phyloP scores from a whole-genome alignment of 2,888 invertebrate genomes.

The Elmis aenea region DNA sequence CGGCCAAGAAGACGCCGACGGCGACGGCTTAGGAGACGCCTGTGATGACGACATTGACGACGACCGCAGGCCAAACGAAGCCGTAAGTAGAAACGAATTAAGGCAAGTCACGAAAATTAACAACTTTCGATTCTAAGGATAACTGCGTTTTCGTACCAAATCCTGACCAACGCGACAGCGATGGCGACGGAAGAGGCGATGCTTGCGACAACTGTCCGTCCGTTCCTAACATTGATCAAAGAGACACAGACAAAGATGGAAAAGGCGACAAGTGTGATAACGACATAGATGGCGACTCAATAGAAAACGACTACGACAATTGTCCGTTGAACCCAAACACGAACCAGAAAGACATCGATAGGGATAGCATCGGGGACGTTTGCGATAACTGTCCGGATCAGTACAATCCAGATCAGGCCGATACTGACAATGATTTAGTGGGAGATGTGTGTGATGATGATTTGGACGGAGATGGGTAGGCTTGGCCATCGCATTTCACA shows the following conservation, averaged over 20 bases:
- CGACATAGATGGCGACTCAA: constrained; percentile 89
- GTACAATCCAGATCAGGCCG: constrained; percentile 63
- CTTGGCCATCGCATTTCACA: no score
- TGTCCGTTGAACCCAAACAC: constrained; percentile 64
- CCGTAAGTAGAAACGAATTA: no score
- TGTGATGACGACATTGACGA: constrained; percentile 93
- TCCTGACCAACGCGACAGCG: constrained; percentile 72
- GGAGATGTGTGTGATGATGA: constrained; percentile 87
- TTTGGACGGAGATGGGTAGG: constrained; percentile 68
- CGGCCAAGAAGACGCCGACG: constrained; percentile 88
- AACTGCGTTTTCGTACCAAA: constrained; percentile 74
- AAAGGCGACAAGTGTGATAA: constrained; percentile 85
- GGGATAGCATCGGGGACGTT: constrained; percentile 74
- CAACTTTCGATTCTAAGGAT: constrained; percentile 49
- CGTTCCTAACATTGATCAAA: constrained; percentile 78
- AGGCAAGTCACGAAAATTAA: constrained; percentile 26
- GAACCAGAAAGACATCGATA: constrained; percentile 72
- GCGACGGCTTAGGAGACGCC: constrained; percentile 78
- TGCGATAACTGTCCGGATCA: constrained; percentile 78
- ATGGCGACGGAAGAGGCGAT: constrained; percentile 76
- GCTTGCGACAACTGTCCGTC: constrained; percentile 84
- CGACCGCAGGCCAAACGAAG: constrained; percentile 68
- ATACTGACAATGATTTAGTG: constrained; percentile 71
- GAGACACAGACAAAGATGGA: constrained; percentile 69
- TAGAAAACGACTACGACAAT: constrained; percentile 66